Evolutionary conservation across 1,140 invertebrate genomes (phyloP).

Genomic region (Ips nitidus): DNA sequence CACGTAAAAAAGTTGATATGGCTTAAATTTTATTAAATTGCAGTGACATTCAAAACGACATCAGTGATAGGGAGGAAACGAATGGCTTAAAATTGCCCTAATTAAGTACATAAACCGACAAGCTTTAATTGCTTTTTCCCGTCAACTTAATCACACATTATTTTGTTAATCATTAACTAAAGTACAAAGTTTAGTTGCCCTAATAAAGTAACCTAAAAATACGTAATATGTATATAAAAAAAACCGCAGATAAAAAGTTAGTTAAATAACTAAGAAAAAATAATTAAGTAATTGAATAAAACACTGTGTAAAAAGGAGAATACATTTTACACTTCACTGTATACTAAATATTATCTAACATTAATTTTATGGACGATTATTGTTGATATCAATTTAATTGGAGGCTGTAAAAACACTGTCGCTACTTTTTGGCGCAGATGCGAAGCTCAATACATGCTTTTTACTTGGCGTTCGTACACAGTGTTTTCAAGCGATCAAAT

Average conservation of each 20-base stretch:
- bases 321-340: slow-evolving; percentile 45
- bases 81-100: slow-evolving; percentile 33
- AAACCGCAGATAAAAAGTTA: too few species aligned
- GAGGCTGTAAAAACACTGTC: slow-evolving; percentile 29
- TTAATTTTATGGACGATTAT: slow-evolving; percentile 49
- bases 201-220: too few species aligned
- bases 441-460: not conserved
- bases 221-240: too few species aligned
- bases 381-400: slow-evolving; percentile 47
- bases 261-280: too few species aligned
- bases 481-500: slow-evolving; percentile 23
- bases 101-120: slow-evolving; percentile 39
- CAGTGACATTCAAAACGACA: slow-evolving; percentile 25
- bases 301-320: slow-evolving; percentile 22
- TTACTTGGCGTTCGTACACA: slow-evolving; percentile 6
- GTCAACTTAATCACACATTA: slow-evolving; percentile 10
- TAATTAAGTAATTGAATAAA: too few species aligned
- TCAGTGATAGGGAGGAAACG: slow-evolving; percentile 24
- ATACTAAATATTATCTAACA: slow-evolving; percentile 46
- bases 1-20: slow-evolving; percentile 42
- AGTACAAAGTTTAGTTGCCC: too few species aligned
- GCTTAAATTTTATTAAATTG: slow-evolving; percentile 35
- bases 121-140: slow-evolving; percentile 7
- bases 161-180: too few species aligned
- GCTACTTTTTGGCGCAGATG: not conserved